Base-by-base conservation (phyloP, 2,113 vertebrate species). In the Heterotis niloticus region DNA sequence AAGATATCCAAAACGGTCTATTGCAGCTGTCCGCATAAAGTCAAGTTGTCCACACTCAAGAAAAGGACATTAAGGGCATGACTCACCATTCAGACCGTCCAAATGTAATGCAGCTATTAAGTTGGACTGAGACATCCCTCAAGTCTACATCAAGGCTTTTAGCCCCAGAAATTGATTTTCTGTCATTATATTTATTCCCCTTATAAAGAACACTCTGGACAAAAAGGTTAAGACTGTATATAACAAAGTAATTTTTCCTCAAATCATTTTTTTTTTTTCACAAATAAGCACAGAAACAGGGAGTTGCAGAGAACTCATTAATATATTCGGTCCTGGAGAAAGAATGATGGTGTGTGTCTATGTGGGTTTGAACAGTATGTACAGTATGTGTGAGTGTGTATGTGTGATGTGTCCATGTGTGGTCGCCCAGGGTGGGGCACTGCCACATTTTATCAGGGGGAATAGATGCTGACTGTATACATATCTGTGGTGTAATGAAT, bases 361-460 rank as follows among this genome's bases (percentile, higher is more conserved):
- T 44, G 34, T 44, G 34, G 34, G 34, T 7, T 44, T 44, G n/a
- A n/a, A n/a, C n/a, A n/a, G n/a, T n/a, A n/a, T n/a, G n/a, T n/a
- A n/a, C n/a, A n/a, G n/a, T n/a, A n/a, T n/a, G n/a, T n/a, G 34
- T 44, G 34, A 7, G 54, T 20, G 29, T 29, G 67, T 69, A 76
- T 74, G 72, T 67, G 68, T 78, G 73, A 64, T 10, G 69, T 78
- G 77, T 56, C 10, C 23, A 2, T 73, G 14, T 17, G 29, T 64
- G 76, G 16, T 26, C 16, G 12, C 34, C 28, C 52, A 29, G 66
- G 51, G 18, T 17, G 56, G 54, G 65, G 10, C 18, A 29, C 77
- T 78, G 20, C 59, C 24, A n/a, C 20, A n/a, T 62, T 28, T 26
- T 78, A 26, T 26, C 20, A 20, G 76, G 77, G 20, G 56, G 66